Percentiles rank a stretch among this genome's conserved stretches.
phyloP scores from a whole-genome alignment of 2,113 vertebrate genomes.

The Cavia porcellus region DNA sequence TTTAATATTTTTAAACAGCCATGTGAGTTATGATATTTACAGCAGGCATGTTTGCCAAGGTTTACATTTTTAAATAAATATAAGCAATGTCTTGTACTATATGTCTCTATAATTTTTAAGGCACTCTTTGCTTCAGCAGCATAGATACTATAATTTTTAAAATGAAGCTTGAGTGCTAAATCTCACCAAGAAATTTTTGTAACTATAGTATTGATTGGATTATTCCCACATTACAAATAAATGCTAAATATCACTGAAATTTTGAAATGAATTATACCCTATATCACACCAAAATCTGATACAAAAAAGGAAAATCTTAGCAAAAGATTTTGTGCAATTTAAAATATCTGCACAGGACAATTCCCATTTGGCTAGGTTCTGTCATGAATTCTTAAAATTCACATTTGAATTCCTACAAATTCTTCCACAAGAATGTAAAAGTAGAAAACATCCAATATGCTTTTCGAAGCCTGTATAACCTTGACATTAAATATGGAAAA shows the following conservation, averaged over 20 bases:
- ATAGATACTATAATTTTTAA: neutral
- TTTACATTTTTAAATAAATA: slow-evolving; percentile 16
- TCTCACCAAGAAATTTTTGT: neutral
- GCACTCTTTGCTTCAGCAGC: neutral
- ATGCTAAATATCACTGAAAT: neutral
- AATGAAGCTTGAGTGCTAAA: neutral
- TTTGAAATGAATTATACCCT: neutral
- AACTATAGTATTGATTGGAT: neutral
- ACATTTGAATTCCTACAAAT: neutral
- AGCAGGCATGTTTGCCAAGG: neutral
- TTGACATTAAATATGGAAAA: neutral
- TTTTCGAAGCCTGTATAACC: neutral
- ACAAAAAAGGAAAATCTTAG: neutral
- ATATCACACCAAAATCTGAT: neutral
- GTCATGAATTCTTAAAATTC: neutral
- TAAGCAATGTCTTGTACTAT: neutral
- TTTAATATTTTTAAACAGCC: neutral
- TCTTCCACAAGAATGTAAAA: neutral
- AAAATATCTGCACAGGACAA: neutral
- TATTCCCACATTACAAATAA: neutral
- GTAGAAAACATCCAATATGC: neutral
- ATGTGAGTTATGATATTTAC: neutral
- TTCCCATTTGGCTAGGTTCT: neutral
- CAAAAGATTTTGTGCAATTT: neutral
- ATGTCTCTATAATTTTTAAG: neutral